These are phyloP conservation scores for Plotosus lineatus DNA, from an alignment of 2,113 vertebrate genomes.

Conservation along the genomic window DNA sequence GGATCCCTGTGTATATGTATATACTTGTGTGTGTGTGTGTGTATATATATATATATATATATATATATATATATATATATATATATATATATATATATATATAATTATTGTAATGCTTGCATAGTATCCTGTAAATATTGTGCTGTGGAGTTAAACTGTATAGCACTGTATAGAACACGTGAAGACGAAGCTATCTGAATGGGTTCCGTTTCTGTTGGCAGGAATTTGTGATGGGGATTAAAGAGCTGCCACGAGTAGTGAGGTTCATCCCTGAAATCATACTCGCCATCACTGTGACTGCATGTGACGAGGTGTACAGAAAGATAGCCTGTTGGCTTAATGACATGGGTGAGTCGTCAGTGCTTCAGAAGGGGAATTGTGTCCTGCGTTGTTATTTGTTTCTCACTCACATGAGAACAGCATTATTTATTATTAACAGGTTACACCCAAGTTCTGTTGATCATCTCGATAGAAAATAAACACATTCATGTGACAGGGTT, in stretches of 20 bases:
- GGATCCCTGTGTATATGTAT: no score
- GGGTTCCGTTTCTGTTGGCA: conserved; percentile 56
- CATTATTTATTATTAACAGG: not conserved
- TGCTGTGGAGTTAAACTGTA: not conserved
- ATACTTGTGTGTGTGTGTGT: no score
- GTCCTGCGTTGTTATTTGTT: not conserved
- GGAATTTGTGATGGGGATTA: conserved; percentile 92
- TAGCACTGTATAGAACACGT: not conserved
- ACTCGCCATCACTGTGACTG: conserved; percentile 89
- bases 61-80: no score
- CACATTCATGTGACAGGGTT: not conserved
- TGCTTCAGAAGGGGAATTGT: not conserved
- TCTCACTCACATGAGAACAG: not conserved
- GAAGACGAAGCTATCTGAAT: not conserved
- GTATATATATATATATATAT: no score
- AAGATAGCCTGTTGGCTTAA: conserved; percentile 96
- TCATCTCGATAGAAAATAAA: not conserved
- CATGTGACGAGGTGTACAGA: conserved; percentile 92
- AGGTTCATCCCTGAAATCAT: conserved; percentile 92
- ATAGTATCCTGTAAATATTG: not conserved
- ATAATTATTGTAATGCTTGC: not conserved
- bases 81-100: no score
- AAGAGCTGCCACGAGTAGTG: conserved; percentile 86
- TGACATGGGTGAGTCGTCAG: conserved; percentile 83
- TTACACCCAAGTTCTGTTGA: not conserved